Evolutionary conservation across 2,888 invertebrate species (phyloP).

Genomic region (Drosophila atripex): DNA sequence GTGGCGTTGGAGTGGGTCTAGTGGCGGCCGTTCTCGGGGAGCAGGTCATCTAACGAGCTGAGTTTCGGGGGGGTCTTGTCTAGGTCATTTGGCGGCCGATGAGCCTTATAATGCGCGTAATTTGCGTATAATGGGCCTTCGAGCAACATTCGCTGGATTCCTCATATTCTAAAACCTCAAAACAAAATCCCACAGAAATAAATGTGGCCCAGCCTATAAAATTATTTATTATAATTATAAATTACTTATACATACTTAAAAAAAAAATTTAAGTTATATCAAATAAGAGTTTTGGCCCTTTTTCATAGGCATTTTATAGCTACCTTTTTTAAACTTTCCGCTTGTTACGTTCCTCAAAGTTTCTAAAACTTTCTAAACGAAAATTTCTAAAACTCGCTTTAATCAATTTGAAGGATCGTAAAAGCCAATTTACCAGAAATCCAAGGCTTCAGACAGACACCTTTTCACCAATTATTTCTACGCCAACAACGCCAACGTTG

Average conservation of each 20-base stretch:
- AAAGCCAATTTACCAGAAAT: slow-evolving; percentile 3
- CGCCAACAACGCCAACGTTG: slow-evolving; percentile 13
- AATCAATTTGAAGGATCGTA: neutral
- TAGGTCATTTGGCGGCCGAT: slow-evolving; percentile 53
- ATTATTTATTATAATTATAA: slow-evolving; percentile 1
- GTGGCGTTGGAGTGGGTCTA: slow-evolving; percentile 26
- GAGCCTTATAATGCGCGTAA: slow-evolving; percentile 61
- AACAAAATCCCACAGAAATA: neutral
- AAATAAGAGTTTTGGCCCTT: neutral
- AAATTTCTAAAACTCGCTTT: neutral
- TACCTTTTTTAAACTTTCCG: neutral
- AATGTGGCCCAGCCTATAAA: neutral
- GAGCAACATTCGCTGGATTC: slow-evolving; percentile 18
- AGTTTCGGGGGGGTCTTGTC: slow-evolving; percentile 53
- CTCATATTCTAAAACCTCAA: neutral
- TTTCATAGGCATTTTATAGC: neutral
- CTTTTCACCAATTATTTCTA: slow-evolving; percentile 17
- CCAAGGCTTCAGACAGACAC: neutral
- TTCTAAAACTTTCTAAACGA: too few relatives aligned
- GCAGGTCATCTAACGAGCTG: slow-evolving; percentile 55
- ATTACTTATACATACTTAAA: neutral
- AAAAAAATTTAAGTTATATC: neutral
- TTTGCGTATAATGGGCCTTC: slow-evolving; percentile 46
- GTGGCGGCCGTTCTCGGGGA: slow-evolving; percentile 24
- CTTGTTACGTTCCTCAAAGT: neutral